Percentiles rank a stretch among this genome's conserved stretches.
Evolutionary conservation across 2,888 invertebrate genomes (phyloP).

Genomic region (Nymphalis c-album): DNA sequence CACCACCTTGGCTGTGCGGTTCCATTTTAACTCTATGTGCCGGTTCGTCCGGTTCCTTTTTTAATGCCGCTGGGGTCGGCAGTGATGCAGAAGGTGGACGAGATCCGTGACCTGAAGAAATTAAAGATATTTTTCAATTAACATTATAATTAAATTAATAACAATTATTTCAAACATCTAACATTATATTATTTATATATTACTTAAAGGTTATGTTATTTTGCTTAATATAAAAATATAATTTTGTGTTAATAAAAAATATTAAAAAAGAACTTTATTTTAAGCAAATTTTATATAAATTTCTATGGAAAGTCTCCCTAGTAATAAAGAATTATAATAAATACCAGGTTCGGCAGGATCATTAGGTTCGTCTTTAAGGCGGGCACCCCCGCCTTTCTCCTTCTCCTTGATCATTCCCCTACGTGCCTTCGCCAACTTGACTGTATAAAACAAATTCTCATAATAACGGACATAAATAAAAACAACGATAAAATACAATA

Average conservation of each 20-base stretch:
- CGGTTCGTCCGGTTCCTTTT: conserved; percentile 75
- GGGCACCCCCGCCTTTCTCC: conserved; percentile 80
- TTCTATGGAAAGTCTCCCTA: not conserved
- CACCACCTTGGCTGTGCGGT: conserved; percentile 71
- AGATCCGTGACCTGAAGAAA: conserved; percentile 70
- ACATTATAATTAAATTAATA: too few relatives aligned
- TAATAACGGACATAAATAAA: conserved; percentile 5
- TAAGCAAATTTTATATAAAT: not conserved
- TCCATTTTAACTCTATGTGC: conserved; percentile 76
- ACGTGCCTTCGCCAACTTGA: conserved; percentile 83
- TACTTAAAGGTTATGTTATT: too few relatives aligned
- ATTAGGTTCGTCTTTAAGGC: conserved; percentile 78
- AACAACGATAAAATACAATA: not conserved
- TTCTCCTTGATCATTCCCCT: conserved; percentile 82
- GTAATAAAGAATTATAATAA: not conserved
- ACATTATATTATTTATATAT: too few relatives aligned
- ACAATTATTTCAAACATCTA: too few relatives aligned
- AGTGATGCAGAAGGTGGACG: conserved; percentile 77
- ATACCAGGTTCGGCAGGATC: conserved; percentile 77
- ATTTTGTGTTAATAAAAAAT: not conserved
- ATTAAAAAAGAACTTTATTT: not conserved
- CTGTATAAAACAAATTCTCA: conserved; percentile 49
- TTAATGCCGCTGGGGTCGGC: conserved; percentile 76
- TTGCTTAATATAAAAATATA: not conserved
- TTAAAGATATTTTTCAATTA: not conserved